Evolutionary conservation across 2,888 invertebrate species (phyloP).

Genomic region (Acanthosoma haemorrhoidale): DNA sequence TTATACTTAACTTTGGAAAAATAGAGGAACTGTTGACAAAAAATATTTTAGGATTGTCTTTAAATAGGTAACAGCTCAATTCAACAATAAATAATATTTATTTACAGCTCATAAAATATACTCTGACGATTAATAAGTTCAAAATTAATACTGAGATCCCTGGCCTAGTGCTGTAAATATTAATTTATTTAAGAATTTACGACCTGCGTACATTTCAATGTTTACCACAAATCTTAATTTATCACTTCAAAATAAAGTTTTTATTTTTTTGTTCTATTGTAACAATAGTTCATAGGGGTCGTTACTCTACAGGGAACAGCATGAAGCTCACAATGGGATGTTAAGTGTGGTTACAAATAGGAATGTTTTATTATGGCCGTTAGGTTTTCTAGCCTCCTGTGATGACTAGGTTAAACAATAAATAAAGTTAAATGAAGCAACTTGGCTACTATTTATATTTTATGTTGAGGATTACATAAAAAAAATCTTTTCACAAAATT

Average conservation of each 20-base stretch:
- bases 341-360: background rate
- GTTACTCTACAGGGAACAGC: background rate
- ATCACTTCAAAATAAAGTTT: background rate
- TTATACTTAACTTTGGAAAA: background rate
- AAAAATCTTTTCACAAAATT: too few relatives aligned
- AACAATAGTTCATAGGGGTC: background rate
- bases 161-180: background rate
- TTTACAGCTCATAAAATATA: conserved; percentile 17
- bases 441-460: too few relatives aligned
- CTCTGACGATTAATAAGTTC: background rate
- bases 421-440: too few relatives aligned
- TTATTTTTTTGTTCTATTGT: background rate
- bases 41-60: conserved; percentile 25
- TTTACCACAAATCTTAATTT: background rate
- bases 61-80: conserved; percentile 20
- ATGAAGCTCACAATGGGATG: background rate
- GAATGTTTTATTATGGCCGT: background rate
- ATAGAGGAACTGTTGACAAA: conserved; percentile 20
- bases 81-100: conserved; percentile 20
- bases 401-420: background rate
- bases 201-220: background rate
- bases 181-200: background rate
- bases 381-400: background rate
- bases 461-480: too few relatives aligned
- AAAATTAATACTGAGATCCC: conserved; percentile 20